Percentiles rank a stretch among this genome's conserved stretches.
Evolutionary conservation across 2,113 vertebrate species (phyloP).

Genomic region (Hirundichthys speculiger): DNA sequence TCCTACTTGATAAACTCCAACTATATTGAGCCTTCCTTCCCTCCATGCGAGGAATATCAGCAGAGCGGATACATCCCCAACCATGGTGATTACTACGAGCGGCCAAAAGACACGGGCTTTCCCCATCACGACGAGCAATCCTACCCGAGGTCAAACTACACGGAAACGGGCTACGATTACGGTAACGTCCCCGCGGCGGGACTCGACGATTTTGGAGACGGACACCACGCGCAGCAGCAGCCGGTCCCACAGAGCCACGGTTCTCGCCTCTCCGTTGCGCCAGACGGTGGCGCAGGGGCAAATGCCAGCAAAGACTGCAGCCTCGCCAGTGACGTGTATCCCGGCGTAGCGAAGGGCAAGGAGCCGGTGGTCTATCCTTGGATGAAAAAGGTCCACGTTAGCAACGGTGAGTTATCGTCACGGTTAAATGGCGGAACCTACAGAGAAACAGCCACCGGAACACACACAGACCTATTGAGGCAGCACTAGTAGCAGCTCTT

Average conservation of each 20-base stretch:
- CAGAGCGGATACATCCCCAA: constrained; percentile 90
- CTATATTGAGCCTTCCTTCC: constrained; percentile 98
- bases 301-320: constrained; percentile 86
- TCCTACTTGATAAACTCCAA: constrained; percentile 99
- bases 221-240: constrained; percentile 82
- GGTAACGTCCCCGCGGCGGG: constrained; percentile 75
- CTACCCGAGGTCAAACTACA: constrained; percentile 86
- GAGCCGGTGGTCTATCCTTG: constrained; percentile 98
- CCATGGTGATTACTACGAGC: constrained; percentile 90
- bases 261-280: constrained; percentile 77
- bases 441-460: constrained; percentile 61
- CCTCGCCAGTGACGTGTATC: constrained; percentile 85
- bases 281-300: constrained; percentile 83
- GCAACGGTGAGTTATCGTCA: constrained; percentile 88
- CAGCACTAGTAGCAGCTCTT: constrained; percentile 80
- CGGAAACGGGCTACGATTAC: constrained; percentile 88
- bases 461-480: constrained; percentile 69
- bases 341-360: constrained; percentile 88
- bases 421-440: constrained; percentile 61
- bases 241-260: constrained; percentile 85
- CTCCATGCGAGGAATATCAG: constrained; percentile 96
- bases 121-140: constrained; percentile 87
- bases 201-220: constrained; percentile 81
- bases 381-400: constrained; percentile 99
- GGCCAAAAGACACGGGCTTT: constrained; percentile 87